Base-by-base conservation (phyloP, 2,888 invertebrate species). In the Cephus pygmeus region DNA sequence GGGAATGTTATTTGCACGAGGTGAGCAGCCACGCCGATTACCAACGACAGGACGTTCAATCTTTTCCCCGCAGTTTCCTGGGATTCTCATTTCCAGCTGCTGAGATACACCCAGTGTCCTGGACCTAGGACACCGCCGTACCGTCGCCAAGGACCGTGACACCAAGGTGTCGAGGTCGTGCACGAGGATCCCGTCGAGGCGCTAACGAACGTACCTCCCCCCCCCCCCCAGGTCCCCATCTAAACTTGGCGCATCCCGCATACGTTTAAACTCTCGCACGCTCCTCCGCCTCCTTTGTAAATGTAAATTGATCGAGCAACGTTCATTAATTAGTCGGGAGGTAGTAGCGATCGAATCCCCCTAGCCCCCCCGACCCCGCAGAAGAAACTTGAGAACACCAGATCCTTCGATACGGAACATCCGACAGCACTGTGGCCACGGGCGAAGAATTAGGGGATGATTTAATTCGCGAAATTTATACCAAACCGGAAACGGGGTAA, bases 251-350 rank as follows among this genome's bases (percentile, higher is more conserved):
- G 56, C 56, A 56, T 56, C 56, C 56, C 56, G 78, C 78, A 78
- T 78, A 74, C 73, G 79, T 73, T 76, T 79, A 73, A 76, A 36
- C 30, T 73, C 69, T 73, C 34, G 73, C 56, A 73, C 73, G 75
- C 30, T 30, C 23, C n/a, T 15, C 30, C 76, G 79, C 81, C 82
- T 79, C 81, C 86, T 86, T 85, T 82, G 90, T 90, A 90, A 90
- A 90, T 90, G 90, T 90, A 90, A 90, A 90, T 90, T 87, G 88
- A 89, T 89, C 87, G 87, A 87, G 89, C 86, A 86, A 90, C 88
- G 89, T 90, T 90, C 90, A 88, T 90, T 90, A 90, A 90, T 90
- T 90, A 90, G 90, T 90, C 90, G 87, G 82, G 82, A 87, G 84
- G 85, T 87, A 85, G 88, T 89, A 85, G 86, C 87, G 86, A 84